These are phyloP conservation scores for Brachyhypopomus gauderio DNA, from an alignment of 2,113 vertebrate genomes.

Conservation along the genomic window DNA sequence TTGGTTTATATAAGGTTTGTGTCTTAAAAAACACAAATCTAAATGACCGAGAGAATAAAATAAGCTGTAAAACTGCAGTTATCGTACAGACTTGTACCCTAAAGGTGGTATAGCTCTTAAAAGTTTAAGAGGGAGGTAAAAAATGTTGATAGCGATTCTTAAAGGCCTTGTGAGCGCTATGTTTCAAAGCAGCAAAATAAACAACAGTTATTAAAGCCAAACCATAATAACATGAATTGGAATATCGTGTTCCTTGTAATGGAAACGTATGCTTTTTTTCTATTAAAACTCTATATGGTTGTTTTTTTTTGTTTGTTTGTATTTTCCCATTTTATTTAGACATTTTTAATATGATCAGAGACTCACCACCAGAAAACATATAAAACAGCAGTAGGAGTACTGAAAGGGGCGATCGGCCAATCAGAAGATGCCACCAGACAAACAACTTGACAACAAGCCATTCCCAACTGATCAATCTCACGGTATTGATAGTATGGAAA, in stretches of 20 bases:
- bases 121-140: neutral
- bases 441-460: neutral
- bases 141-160: neutral
- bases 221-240: neutral
- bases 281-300: too few species aligned
- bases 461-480: slow-evolving; percentile 37
- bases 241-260: neutral
- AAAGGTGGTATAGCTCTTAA: neutral
- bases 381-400: too few species aligned
- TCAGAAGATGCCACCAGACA: neutral
- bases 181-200: neutral
- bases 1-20: neutral
- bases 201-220: neutral
- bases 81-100: neutral
- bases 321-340: too few species aligned
- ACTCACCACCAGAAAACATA: neutral
- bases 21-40: neutral
- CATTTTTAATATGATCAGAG: neutral
- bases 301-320: too few species aligned
- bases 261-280: neutral
- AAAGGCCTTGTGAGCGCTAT: neutral
- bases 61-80: neutral
- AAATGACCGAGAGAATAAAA: neutral
- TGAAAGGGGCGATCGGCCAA: too few species aligned
- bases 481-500: slow-evolving; percentile 44